phyloP scores from a whole-genome alignment of 2,113 vertebrate species.

The Equus przewalskii region DNA sequence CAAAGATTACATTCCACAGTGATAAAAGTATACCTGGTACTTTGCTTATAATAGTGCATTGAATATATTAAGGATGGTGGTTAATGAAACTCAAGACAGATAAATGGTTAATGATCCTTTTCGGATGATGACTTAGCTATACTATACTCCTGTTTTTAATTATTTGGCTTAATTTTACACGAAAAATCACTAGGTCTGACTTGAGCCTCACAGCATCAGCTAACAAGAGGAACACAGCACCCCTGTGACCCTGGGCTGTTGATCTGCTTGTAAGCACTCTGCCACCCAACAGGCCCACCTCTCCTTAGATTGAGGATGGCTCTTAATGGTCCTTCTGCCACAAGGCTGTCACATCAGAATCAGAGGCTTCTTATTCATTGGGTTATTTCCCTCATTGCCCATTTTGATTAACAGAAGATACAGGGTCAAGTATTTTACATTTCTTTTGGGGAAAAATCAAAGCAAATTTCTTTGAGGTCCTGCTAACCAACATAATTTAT shows the following conservation, averaged over 20 bases:
- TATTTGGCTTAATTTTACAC: neutral
- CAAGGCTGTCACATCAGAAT: neutral
- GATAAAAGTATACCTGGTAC: neutral
- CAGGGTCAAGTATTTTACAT: neutral
- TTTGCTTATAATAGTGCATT: neutral
- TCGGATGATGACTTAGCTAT: neutral
- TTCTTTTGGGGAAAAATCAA: neutral
- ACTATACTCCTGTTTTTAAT: neutral
- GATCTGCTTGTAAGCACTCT: neutral
- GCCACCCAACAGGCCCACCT: neutral
- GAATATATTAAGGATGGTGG: neutral
- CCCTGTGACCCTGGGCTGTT: neutral
- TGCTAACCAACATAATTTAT: neutral
- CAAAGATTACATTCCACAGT: neutral
- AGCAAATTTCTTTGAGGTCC: neutral
- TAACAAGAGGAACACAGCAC: too few species aligned
- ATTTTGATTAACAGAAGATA: slow-evolving; percentile 6
- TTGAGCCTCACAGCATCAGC: neutral
- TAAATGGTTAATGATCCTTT: neutral
- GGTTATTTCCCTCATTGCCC: neutral
- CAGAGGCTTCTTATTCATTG: neutral
- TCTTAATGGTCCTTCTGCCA: neutral
- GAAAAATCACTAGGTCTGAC: neutral
- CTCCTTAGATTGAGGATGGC: neutral
- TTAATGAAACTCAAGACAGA: slow-evolving; percentile 10